Evolutionary conservation across 2,888 invertebrate species (phyloP).

Genomic region (Leptogaster cylindrica): DNA sequence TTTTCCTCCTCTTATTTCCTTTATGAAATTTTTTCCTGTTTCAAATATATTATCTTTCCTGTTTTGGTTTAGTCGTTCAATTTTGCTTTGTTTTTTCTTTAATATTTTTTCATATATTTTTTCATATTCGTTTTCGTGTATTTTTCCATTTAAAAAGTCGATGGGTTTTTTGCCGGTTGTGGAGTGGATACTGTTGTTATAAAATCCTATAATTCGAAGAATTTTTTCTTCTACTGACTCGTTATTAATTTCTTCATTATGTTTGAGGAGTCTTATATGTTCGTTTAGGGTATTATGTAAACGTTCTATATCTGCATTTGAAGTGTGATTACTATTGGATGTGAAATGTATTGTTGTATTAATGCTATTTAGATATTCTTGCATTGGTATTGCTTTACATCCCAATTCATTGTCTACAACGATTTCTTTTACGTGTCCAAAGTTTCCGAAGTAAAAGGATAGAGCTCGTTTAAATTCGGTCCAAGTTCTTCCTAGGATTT

Average conservation of each 20-base stretch:
- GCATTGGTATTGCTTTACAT: conserved; percentile 47
- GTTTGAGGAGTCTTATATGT: conserved; percentile 47
- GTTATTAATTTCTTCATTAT: conserved; percentile 38
- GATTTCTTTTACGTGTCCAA: conserved; percentile 45
- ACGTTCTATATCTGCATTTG: conserved; percentile 47
- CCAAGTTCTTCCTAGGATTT: conserved; percentile 45
- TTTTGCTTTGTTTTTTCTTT: conserved; percentile 35
- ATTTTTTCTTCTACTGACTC: conserved; percentile 49
- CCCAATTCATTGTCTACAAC: conserved; percentile 47
- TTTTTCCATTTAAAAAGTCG: conserved; percentile 12
- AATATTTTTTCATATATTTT: conserved; percentile 13
- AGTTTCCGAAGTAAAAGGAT: conserved; percentile 42
- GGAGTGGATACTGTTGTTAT: conserved; percentile 48
- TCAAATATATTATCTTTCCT: conserved; percentile 1
- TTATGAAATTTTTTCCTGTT: conserved; percentile 7
- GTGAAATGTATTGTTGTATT: conserved; percentile 47
- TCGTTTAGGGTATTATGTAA: conserved; percentile 48
- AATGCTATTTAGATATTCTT: conserved; percentile 43
- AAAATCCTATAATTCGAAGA: conserved; percentile 46
- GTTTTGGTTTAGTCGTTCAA: conserved; percentile 43
- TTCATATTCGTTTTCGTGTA: conserved; percentile 23
- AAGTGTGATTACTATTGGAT: conserved; percentile 45
- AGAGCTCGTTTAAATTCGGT: conserved; percentile 46
- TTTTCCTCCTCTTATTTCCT: conserved; percentile 44
- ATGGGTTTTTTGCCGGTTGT: conserved; percentile 13